Percentiles rank a stretch among this genome's conserved stretches.
Evolutionary conservation across 2,113 vertebrate genomes (phyloP).

Genomic region (Gnathonemus longibarbis): DNA sequence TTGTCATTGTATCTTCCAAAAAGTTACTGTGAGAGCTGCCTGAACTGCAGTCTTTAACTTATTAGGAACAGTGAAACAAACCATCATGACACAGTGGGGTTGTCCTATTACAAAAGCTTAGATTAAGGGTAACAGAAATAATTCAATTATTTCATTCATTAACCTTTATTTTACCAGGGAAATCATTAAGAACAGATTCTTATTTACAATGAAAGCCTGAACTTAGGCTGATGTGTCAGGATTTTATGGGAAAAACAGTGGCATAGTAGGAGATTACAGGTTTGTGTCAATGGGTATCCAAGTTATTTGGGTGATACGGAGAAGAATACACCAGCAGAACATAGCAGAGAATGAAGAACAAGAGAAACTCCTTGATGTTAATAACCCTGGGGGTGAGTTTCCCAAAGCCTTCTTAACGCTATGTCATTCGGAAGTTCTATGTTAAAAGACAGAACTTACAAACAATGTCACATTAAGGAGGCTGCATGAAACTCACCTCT

Average conservation of each 20-base stretch:
- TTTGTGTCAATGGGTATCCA: not conserved
- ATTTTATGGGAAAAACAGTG: not conserved
- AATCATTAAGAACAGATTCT: too few species aligned
- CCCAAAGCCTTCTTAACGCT: too few species aligned
- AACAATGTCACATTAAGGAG: too few species aligned
- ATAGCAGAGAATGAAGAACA: not conserved
- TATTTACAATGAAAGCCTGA: too few species aligned
- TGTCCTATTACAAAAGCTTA: not conserved
- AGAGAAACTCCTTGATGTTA: not conserved
- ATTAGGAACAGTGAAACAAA: not conserved
- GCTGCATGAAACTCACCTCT: not conserved
- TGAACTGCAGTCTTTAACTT: not conserved
- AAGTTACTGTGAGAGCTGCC: not conserved
- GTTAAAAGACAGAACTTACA: too few species aligned
- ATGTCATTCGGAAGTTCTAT: too few species aligned
- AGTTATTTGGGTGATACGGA: not conserved
- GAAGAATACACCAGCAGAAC: not conserved
- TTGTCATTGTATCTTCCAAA: not conserved
- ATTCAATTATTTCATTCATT: not conserved
- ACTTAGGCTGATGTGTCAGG: not conserved
- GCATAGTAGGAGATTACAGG: not conserved
- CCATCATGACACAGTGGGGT: not conserved
- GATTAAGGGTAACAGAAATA: not conserved
- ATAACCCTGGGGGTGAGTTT: not conserved
- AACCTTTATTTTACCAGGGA: too few species aligned